A percentile compares a stretch with the other conserved stretches of the same genome.
Conservation (phyloP, 2,888 invertebrate species). For the Nomada fucata region DNA sequence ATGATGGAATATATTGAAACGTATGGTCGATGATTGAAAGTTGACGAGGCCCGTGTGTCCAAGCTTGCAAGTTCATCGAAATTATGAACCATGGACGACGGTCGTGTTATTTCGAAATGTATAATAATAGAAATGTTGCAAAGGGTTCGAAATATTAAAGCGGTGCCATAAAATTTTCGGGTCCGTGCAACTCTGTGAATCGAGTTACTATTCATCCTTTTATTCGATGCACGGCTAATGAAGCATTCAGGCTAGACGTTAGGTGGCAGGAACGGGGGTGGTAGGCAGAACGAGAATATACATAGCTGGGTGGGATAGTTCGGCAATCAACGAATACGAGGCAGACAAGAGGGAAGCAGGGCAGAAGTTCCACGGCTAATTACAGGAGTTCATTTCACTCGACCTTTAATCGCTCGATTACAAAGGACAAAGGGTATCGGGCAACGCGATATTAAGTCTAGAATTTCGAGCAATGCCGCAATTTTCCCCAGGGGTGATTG, state of each 20-base stretch:
- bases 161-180: not conserved
- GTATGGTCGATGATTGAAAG: not conserved
- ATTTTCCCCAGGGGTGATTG: conserved; percentile 5
- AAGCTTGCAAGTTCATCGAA: not conserved
- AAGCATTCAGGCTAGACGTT: conserved; percentile 39
- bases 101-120: conserved; percentile 1
- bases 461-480: conserved; percentile 29
- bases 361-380: conserved; percentile 39
- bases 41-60: not conserved
- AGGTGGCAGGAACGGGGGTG: not conserved
- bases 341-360: not conserved
- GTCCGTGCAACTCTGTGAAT: conserved; percentile 13
- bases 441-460: conserved; percentile 24
- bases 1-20: not conserved
- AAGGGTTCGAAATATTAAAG: not conserved
- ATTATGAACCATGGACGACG: not conserved
- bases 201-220: conserved; percentile 48
- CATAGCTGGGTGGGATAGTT: conserved; percentile 30
- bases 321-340: conserved; percentile 27
- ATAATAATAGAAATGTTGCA: not conserved
- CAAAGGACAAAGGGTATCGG: conserved; percentile 26
- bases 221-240: conserved; percentile 42
- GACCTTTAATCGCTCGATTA: conserved; percentile 47
- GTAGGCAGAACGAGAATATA: no score
- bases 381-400: conserved; percentile 27